These are phyloP conservation scores for Rissa tridactyla DNA, from an alignment of 2,113 vertebrate genomes.

Conservation along the genomic window DNA sequence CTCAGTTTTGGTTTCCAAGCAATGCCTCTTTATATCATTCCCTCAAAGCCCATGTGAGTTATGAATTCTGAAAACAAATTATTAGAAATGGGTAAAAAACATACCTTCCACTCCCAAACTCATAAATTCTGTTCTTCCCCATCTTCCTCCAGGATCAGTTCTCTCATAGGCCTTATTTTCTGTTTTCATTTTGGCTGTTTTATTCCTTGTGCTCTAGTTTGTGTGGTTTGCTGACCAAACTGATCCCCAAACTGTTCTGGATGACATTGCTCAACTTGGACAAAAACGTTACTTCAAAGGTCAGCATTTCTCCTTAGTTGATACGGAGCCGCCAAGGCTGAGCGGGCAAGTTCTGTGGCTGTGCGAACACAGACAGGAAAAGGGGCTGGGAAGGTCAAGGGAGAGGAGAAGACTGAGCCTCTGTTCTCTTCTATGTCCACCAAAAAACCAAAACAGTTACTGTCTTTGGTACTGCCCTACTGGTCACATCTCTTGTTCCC, in stretches of 20 bases:
- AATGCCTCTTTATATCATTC: neutral
- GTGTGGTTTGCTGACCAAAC: neutral
- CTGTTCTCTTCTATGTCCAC: neutral
- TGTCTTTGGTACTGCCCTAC: neutral
- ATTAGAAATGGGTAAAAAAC: neutral
- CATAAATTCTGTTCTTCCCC: neutral
- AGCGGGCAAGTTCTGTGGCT: neutral
- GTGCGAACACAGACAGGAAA: neutral
- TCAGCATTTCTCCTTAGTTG: neutral
- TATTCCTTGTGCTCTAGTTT: neutral
- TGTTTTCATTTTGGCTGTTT: neutral
- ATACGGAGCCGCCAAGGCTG: neutral
- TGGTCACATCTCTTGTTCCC: neutral
- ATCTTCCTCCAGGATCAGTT: neutral
- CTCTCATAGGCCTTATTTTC: neutral
- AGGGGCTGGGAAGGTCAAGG: neutral
- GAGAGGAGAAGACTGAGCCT: neutral
- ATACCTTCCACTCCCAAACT: neutral
- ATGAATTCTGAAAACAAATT: neutral
- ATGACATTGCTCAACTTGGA: neutral
- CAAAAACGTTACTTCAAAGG: neutral
- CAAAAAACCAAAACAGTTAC: neutral
- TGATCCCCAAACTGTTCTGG: rapidly evolving
- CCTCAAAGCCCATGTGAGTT: neutral
- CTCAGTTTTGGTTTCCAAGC: neutral